phyloP scores from a whole-genome alignment of 2,113 vertebrate species.

The Alethe diademata region DNA sequence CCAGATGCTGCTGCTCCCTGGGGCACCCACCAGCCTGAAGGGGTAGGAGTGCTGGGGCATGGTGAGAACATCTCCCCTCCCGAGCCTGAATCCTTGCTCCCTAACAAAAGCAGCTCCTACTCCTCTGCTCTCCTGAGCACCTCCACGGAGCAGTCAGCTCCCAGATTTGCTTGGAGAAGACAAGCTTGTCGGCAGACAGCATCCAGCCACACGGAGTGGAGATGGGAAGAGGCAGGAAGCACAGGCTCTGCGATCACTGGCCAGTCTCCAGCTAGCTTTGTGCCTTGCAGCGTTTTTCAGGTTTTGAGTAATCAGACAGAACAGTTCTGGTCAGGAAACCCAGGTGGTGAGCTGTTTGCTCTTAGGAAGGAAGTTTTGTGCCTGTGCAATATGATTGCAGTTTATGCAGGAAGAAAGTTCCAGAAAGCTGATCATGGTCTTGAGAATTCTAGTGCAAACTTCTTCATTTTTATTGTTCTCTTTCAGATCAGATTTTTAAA shows the following conservation, averaged over 20 bases:
- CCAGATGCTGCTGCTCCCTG: not conserved
- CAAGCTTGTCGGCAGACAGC: not conserved
- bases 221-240: not conserved
- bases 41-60: not conserved
- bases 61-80: not conserved
- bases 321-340: not conserved
- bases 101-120: not conserved
- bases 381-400: not conserved
- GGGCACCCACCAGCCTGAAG: not conserved
- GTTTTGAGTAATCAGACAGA: not conserved
- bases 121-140: not conserved
- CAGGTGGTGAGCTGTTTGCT: not conserved
- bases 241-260: not conserved
- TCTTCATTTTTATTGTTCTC: not conserved
- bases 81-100: fast-evolving
- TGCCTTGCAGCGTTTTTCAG: not conserved
- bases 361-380: not conserved
- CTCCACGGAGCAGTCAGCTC: not conserved
- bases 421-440: not conserved
- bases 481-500: not conserved
- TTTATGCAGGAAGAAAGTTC: not conserved
- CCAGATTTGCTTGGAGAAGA: not conserved
- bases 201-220: not conserved
- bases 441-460: not conserved
- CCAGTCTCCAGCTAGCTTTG: not conserved